Evolutionary conservation across 2,797 vertebrate species (phyloP).

Genomic region (Spinus olivaceus): DNA sequence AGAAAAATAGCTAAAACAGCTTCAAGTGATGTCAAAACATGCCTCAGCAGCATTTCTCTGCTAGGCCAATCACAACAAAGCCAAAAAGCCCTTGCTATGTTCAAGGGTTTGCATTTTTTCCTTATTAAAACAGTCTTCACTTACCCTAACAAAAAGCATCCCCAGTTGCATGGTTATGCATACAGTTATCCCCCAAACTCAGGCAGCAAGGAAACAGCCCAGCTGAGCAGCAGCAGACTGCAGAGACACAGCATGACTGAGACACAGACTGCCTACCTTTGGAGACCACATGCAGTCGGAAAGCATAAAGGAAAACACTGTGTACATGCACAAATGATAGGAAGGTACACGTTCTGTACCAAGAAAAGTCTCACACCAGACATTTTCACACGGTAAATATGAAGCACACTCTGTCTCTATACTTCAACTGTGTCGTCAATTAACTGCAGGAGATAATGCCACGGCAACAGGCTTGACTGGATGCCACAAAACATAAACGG

Average conservation of each 20-base stretch:
- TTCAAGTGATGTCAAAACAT: rapidly evolving
- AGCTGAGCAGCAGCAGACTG: background rate
- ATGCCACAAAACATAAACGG: background rate
- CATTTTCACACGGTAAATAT: background rate
- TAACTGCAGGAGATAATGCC: background rate
- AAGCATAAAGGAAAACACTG: background rate
- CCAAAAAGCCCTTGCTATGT: constrained; percentile 4
- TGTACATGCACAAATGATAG: rapidly evolving
- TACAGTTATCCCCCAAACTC: background rate
- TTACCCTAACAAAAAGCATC: background rate
- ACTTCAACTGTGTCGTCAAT: background rate
- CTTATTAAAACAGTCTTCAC: background rate
- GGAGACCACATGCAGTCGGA: background rate
- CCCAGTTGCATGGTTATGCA: rapidly evolving
- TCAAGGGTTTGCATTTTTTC: constrained; percentile 8
- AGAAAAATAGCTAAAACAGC: constrained; percentile 36
- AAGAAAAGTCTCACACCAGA: background rate
- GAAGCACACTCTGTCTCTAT: background rate
- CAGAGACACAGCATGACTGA: background rate
- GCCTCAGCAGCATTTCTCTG: background rate
- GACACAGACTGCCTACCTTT: rapidly evolving
- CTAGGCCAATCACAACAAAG: background rate
- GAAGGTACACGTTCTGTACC: background rate
- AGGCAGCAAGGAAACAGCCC: background rate
- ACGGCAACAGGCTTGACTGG: background rate